Base-by-base conservation (phyloP, 2,888 invertebrate genomes). In the Sussaba pulchella region DNA sequence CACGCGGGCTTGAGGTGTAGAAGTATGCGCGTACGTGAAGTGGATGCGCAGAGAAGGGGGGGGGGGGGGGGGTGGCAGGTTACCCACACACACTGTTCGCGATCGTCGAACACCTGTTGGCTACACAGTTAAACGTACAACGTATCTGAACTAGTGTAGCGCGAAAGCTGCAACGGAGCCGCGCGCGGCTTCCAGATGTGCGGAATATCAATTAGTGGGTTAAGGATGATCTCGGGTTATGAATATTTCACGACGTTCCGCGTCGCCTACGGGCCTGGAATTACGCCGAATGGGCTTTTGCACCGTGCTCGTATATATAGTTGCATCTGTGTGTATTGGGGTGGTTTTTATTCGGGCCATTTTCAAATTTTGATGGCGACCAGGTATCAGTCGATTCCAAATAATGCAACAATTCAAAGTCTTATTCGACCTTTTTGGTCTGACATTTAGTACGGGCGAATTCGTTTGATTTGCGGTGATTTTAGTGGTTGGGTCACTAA, bases 131-230 rank as follows among this genome's bases (percentile, higher is more conserved):
- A 12, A 71, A 43, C 70, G 41, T 63, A 57, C 59, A 43, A 17
- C 41, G 47, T 64, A 74, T 57, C 57, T 54, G 66, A n/a, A 64
- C 50, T 10, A 59, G 47, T 21, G 54, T n/a, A n/a, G n/a, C n/a
- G 61, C 52, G 66, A 24, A 74, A 64, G 52, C 67, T 41, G 50
- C 43, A 52, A 10, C 64, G 70, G 66, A 57, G 64, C 64, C 57
- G 52, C n/a, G 41, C 70, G 78, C 66, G 83, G 82, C 83, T 85
- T 85, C 86, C 88, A 87, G 87, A 87, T 86, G 88, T 84, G 79
- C 81, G 84, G 88, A 88, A 89, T 89, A 89, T 89, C 87, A 89
- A 89, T 89, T 89, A 89, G 86, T 84, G 78, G 82, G 85, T 85
- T 86, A 85, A 86, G 85, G 86, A 87, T 88, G 83, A 88, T 88